Conservation (phyloP, 2,797 vertebrate genomes). For the Etheostoma perlongum region DNA sequence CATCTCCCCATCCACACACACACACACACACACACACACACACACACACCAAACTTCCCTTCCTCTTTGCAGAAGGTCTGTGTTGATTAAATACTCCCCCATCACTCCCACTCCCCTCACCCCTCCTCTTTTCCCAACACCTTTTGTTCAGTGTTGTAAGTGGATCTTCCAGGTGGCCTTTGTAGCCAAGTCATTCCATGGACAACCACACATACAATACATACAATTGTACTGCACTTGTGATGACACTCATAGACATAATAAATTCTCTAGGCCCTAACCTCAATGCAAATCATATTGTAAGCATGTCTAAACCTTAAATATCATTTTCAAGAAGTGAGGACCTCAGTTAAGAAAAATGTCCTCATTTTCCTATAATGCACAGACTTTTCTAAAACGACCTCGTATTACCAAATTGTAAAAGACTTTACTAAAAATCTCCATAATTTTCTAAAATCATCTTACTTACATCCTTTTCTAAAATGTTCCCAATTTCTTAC, state of each 20-base stretch:
- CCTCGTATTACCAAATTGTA: too few relatives aligned
- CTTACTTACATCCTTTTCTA: background rate
- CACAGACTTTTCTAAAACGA: background rate
- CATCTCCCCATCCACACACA: conserved; percentile 41
- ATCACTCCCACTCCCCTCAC: too few relatives aligned
- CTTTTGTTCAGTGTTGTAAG: conserved; percentile 87
- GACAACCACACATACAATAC: conserved; percentile 26
- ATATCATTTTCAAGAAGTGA: background rate
- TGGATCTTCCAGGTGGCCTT: conserved; percentile 82
- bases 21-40: conserved; percentile 35
- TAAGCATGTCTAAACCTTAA: background rate
- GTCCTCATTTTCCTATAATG: background rate
- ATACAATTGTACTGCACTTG: conserved; percentile 1
- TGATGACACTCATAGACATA: conserved; percentile 16
- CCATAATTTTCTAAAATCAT: background rate
- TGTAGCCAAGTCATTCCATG: conserved; percentile 45
- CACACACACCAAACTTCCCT: conserved; percentile 14
- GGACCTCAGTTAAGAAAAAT: background rate
- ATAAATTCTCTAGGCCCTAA: background rate
- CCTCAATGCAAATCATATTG: background rate
- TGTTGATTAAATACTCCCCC: conserved; percentile 77
- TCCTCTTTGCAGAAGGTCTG: conserved; percentile 69
- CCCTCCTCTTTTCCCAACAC: too few relatives aligned
- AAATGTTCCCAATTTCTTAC: background rate
- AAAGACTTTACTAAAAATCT: background rate